Percentiles rank a stretch among this genome's conserved stretches.
These are phyloP conservation scores for Forbesichthys papilliferus DNA, from an alignment of 2,113 vertebrate genomes.

Conservation along the genomic window DNA sequence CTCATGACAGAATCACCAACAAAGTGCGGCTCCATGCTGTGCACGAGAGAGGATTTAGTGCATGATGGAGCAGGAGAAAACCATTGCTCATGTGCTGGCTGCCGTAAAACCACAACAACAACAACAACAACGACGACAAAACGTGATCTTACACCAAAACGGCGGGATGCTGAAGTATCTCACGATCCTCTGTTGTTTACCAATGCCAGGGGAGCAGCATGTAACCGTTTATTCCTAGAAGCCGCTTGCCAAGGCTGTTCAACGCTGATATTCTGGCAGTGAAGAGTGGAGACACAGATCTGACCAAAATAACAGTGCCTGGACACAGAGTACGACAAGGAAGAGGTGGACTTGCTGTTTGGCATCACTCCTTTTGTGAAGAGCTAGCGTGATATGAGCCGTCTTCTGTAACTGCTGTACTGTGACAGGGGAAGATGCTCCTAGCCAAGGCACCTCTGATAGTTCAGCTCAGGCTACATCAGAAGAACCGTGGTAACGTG, in stretches of 20 bases:
- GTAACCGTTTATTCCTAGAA: constrained; percentile 20
- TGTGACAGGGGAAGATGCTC: too few species aligned
- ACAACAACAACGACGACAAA: not conserved
- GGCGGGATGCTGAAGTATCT: constrained; percentile 17
- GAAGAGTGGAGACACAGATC: not conserved
- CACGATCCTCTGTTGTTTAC: constrained; percentile 10
- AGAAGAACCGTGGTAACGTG: too few species aligned
- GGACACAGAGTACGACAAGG: not conserved
- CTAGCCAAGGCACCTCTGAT: too few species aligned
- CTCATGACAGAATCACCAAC: constrained; percentile 17
- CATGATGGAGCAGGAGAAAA: constrained; percentile 16
- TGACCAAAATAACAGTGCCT: not conserved
- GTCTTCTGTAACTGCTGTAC: too few species aligned
- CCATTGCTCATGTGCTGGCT: constrained; percentile 5
- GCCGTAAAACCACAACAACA: not conserved
- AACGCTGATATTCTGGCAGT: constrained; percentile 19
- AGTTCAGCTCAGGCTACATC: too few species aligned
- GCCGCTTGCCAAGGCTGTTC: constrained; percentile 7
- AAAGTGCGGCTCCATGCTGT: constrained; percentile 4
- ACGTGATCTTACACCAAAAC: not conserved
- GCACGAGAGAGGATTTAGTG: not conserved
- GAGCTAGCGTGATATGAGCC: too few species aligned
- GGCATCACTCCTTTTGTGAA: not conserved
- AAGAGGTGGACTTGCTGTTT: not conserved
- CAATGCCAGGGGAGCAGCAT: constrained; percentile 15